A percentile compares a stretch with the other conserved stretches of the same genome.
phyloP scores from a whole-genome alignment of 2,888 invertebrate genomes.

The Carpatolechia fugitivella region DNA sequence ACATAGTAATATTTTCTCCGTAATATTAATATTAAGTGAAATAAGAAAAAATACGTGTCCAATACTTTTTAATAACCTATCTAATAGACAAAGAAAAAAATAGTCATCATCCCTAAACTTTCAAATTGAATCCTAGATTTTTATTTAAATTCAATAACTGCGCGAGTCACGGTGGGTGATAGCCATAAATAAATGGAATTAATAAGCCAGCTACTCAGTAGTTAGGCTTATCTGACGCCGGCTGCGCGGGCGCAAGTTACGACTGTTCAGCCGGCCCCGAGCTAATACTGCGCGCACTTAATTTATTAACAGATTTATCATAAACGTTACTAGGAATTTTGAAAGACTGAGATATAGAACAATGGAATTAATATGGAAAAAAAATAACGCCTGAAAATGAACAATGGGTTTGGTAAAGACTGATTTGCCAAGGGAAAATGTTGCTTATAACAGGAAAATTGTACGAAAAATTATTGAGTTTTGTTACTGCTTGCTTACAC shows the following conservation, averaged over 20 bases:
- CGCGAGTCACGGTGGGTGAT: slow-evolving; percentile 10
- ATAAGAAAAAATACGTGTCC: too few species aligned
- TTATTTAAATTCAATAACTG: not conserved
- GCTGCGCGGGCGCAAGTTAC: slow-evolving; percentile 37
- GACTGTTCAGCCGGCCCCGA: slow-evolving; percentile 30
- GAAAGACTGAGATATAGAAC: not conserved
- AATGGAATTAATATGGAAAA: not conserved
- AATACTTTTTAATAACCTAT: too few species aligned
- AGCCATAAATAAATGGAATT: slow-evolving; percentile 46
- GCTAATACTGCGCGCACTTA: slow-evolving; percentile 38
- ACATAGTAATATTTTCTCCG: too few species aligned
- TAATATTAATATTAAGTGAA: too few species aligned
- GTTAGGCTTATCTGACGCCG: slow-evolving; percentile 39
- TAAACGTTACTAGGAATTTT: not conserved
- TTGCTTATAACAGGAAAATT: too few species aligned
- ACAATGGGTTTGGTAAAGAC: too few species aligned
- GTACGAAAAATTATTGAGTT: too few species aligned
- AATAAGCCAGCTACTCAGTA: slow-evolving; percentile 51
- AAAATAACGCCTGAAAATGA: too few species aligned
- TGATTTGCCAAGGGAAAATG: too few species aligned
- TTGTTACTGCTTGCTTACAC: too few species aligned
- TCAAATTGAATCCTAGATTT: not conserved
- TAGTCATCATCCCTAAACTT: not conserved
- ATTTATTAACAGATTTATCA: slow-evolving; percentile 31
- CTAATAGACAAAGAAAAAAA: too few species aligned